Base-by-base conservation (phyloP, 2,888 invertebrate genomes). In the Stenotaenia linearis region DNA sequence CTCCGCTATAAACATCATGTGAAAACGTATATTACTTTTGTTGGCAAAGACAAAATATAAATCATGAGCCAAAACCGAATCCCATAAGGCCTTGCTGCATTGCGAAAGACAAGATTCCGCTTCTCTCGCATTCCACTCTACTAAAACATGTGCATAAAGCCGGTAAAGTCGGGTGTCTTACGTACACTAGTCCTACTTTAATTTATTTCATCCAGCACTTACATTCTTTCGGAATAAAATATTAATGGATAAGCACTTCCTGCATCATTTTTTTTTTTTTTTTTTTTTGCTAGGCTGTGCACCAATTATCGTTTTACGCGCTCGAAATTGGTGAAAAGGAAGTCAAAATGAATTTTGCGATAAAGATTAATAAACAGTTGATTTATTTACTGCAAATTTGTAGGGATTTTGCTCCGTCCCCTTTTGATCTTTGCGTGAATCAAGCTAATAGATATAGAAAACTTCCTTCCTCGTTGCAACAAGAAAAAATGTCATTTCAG, bases 11-110 rank as follows among this genome's bases (percentile, higher is more conserved):
- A 56, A 56, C 56, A 56, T 56, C 56, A 56, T 56, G 56, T 56
- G 56, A 56, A 23, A 56, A 56, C 56, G 56, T 56, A 56, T 56
- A 56, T 56, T 56, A 56, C 56, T 56, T 56, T 56, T 56, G 56
- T 23, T 56, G 56, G 56, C 56, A 56, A 23, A 56, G 56, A 56
- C 56, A 56, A 56, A 56, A 56, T 56, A 56, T 56, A 56, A 56
- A 56, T 56, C 56, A 56, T 1, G 56, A 23, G 56, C 4, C 56
- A 56, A 56, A 40, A 18, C 56, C 56, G 7, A 56, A 56, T 56
- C 56, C 56, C 56, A 23, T 4, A 10, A 18, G 56, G 21, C 56
- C n/a, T n/a, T 23, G 56, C 23, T 56, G 56, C 56, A 56, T 23
- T 56, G 56, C 56, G 56, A 56, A 56, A 56, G 56, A 18, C 1